Base-by-base conservation (phyloP, 64 coral and sea anemone genomes). In the Stichodactyla mertensii region DNA sequence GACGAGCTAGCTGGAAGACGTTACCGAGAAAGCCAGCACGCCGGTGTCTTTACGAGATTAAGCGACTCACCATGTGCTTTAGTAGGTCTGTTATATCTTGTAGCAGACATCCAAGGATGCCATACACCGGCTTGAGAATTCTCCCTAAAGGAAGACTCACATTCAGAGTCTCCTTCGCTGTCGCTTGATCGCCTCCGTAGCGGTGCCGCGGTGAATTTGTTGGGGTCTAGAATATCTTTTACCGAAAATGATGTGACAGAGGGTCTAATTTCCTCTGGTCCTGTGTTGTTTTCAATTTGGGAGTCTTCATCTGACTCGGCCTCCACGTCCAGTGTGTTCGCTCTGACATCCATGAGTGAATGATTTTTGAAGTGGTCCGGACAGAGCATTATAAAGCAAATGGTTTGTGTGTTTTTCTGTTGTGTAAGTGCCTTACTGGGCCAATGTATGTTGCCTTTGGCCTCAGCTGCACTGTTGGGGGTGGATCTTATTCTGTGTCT, bases 21-120 rank as follows among this genome's bases (percentile, higher is more conserved):
- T 74, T 74, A 74, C 69, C 23, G 24, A 74, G 26, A 74, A 74
- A 74, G 69, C 69, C 23, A 74, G 24, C 26, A 23, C 22, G 69
- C 69, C 69, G 24, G 69, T 74, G 36, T 74, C 23, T 74, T 74
- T 69, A 69, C 64, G n/a, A n/a, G 51, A 54, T 55, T 81, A 81
- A 81, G 78, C 51, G 78, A 81, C 78, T 81, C 78, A 81, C 78
- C 78, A 81, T 81, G 78, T 81, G 78, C 52, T 55, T 81, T 81
- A 22, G n/a, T 53, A 53, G 91, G 86, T 77, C 93, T 87, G 61
- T 91, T 99, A 67, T 95, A 92, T 88, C 97, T 82, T 0, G 97
- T 95, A n/a, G 97, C 88, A 77, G 92, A 89, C 97, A 99, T 99
- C 93, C 93, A 99, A 18, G 97, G 93, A 90, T 99, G 97, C 97